phyloP scores from a whole-genome alignment of 2,113 vertebrate species.

The Hydropotes inermis region DNA sequence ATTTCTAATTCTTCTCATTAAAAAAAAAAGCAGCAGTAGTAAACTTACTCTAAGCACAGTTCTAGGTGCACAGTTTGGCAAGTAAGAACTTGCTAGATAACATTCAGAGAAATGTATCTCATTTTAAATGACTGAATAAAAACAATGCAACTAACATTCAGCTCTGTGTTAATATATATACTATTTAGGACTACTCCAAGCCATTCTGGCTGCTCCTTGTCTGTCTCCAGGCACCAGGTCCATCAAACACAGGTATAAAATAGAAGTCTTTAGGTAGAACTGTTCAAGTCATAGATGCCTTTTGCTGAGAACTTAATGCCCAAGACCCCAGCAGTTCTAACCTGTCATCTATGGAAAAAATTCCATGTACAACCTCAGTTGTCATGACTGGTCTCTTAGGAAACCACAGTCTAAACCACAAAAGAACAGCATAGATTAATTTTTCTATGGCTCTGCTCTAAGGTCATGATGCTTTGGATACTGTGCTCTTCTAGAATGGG shows the following conservation, averaged over 20 bases:
- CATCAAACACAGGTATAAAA: background rate
- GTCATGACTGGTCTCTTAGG: conserved; percentile 53
- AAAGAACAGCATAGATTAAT: conserved; percentile 45
- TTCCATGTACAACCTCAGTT: conserved; percentile 46
- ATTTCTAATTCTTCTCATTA: background rate
- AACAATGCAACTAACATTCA: background rate
- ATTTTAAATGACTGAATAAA: conserved; percentile 4
- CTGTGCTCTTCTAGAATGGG: background rate
- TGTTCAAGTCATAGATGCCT: background rate
- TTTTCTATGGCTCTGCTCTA: conserved; percentile 32
- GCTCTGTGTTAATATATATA: background rate
- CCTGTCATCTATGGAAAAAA: conserved; percentile 27
- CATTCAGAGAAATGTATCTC: background rate
- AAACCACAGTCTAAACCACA: conserved; percentile 65
- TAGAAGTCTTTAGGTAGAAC: background rate
- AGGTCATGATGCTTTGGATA: background rate
- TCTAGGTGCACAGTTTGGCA: background rate
- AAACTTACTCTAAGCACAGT: background rate
- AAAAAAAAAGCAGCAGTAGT: background rate
- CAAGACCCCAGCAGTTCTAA: background rate
- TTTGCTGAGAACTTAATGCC: conserved; percentile 29
- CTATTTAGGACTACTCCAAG: background rate
- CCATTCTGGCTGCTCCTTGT: background rate
- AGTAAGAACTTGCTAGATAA: conserved; percentile 26
- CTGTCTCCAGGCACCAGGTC: background rate